phyloP scores from a whole-genome alignment of 2,888 invertebrate species.

The Eudasyphora cyanicolor region DNA sequence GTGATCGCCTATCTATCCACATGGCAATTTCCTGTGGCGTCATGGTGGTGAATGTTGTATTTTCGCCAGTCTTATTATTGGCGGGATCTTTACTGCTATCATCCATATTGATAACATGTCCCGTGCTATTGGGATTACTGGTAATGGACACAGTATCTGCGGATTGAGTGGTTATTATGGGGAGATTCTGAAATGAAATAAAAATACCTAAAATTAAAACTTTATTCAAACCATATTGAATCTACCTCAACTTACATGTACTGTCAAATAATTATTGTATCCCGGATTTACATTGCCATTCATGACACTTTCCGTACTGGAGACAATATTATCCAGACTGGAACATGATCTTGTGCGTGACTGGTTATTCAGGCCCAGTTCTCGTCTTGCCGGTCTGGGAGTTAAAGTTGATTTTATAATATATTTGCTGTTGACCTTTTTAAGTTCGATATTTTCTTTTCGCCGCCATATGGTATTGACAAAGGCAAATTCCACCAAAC shows the following conservation, averaged over 20 bases:
- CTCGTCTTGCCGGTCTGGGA: constrained; percentile 74
- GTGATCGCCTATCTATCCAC: constrained; percentile 76
- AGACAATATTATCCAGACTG: constrained; percentile 85
- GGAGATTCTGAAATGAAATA: constrained; percentile 69
- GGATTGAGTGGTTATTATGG: constrained; percentile 75
- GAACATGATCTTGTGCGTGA: constrained; percentile 85
- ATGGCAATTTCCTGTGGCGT: constrained; percentile 77
- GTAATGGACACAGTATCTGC: constrained; percentile 73
- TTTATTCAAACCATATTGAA: background rate
- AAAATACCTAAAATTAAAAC: background rate
- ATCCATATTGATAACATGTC: constrained; percentile 73
- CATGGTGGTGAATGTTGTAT: constrained; percentile 76
- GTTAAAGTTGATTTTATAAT: constrained; percentile 76
- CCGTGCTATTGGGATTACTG: constrained; percentile 71
- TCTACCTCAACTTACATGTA: constrained; percentile 71
- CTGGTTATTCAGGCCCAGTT: constrained; percentile 72
- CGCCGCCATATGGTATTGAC: constrained; percentile 77
- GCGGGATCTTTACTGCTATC: constrained; percentile 63
- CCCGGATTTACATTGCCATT: constrained; percentile 78
- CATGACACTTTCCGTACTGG: constrained; percentile 86
- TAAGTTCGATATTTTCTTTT: constrained; percentile 76
- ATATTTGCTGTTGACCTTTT: constrained; percentile 77
- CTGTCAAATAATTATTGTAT: constrained; percentile 80
- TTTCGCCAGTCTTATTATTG: constrained; percentile 67
- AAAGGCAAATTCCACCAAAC: constrained; percentile 75